Conservation (phyloP, 1,140 invertebrate genomes). For the Zaprionus davidi region DNA sequence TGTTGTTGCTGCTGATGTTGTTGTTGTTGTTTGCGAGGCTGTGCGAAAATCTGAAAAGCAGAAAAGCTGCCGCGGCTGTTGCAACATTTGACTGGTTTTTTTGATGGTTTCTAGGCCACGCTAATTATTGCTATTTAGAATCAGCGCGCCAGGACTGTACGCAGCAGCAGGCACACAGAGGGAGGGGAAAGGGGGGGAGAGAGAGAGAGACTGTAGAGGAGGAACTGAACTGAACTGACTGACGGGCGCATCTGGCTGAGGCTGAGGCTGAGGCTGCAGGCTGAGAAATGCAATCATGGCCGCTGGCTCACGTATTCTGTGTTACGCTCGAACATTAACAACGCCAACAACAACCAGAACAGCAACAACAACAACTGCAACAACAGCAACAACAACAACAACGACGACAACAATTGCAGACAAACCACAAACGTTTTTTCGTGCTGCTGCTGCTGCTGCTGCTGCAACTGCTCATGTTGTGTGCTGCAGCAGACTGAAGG, state of each 20-base stretch:
- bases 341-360: conserved; percentile 57
- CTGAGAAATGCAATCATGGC: conserved; percentile 77
- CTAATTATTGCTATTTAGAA: conserved; percentile 83
- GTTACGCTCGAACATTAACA: conserved; percentile 80
- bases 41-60: conserved; percentile 65
- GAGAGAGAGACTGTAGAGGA: not conserved
- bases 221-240: conserved; percentile 25
- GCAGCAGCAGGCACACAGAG: conserved; percentile 23
- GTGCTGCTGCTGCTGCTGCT: conserved; percentile 43
- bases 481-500: conserved; percentile 36
- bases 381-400: conserved; percentile 31
- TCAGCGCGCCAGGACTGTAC: conserved; percentile 42
- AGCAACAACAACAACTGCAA: conserved; percentile 39
- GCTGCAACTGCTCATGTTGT: conserved; percentile 58
- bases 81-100: conserved; percentile 56
- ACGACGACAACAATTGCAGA: conserved; percentile 38
- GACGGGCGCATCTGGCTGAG: conserved; percentile 40
- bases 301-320: conserved; percentile 80
- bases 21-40: conserved; percentile 27
- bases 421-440: conserved; percentile 78
- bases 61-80: conserved; percentile 21
- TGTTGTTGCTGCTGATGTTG: conserved; percentile 48
- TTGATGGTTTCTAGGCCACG: conserved; percentile 81
- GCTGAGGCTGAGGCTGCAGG: not conserved
- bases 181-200: conserved; percentile 8